Base-by-base conservation (phyloP, 1,140 invertebrate genomes). In the Eumaeus atala region DNA sequence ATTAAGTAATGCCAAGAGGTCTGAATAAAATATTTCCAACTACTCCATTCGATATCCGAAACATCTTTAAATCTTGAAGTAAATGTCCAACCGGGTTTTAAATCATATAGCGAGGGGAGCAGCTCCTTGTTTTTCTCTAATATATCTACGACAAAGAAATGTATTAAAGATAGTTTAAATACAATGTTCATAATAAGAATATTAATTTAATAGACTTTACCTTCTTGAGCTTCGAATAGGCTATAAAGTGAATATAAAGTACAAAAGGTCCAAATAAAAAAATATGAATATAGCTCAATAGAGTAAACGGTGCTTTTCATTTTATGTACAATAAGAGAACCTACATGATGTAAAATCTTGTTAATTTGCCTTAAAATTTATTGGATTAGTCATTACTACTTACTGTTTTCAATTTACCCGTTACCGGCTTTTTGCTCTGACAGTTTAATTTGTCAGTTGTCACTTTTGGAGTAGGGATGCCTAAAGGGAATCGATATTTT, bases 11-110 rank as follows among this genome's bases (percentile, higher is more conserved):
- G 62, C 67, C 73, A 79, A 9, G 80, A 76, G 17, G 53, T 73
- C 35, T 78, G 58, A 54, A 82, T 62, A 59, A 78, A 83, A 64
- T 67, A 77, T 73, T 87, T 88, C 84, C 81, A 88, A 49, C 72
- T 75, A 40, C 56, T 83, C 87, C 87, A 88, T 70, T 88, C 87
- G 61, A 81, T 67, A 74, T 88, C 87, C 53, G 87, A 86, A 6
- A 75, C 67, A 74, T 88, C 87, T 74, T 72, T 84, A 11, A 61
- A 56, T 65, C 81, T 77, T 33, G 58, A 61, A 38, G 82, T 53
- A 42, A 81, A 58, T 28, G 55, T 52, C 87, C 85, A 88, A 9
- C 85, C 87, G 37, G 64, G 64, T 56, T 61, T 56, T 51, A 88
- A 70, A 55, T 87, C 84, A 51, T 58, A 67, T 38, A 82, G 53